Base-by-base conservation (phyloP, 2,888 invertebrate species). In the Tetragonula carbonaria region DNA sequence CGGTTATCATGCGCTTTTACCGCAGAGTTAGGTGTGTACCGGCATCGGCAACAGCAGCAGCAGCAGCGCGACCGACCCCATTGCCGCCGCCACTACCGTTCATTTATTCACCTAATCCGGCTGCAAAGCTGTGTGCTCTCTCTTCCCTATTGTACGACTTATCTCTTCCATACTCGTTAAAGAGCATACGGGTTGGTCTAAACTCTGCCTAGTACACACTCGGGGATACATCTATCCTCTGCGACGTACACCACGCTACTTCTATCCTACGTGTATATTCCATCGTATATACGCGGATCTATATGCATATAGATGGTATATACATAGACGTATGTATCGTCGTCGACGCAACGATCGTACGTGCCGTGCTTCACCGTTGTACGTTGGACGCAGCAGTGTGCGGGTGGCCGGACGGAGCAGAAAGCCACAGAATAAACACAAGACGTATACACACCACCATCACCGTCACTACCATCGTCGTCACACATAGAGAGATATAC, bases 1-100 rank as follows among this genome's bases (percentile, higher is more conserved):
- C 65, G 92, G 93, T 82, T 93, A 93, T 87, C 93, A 93, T 74
- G 93, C 93, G 63, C 92, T 93, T 62, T 86, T 93, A 84, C 93
- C 93, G 71, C 93, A 93, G 88, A 93, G 93, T 89, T 93, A 93
- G 85, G 80, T 79, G 77, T 67, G 59, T 62, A 78, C 59, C 72
- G 23, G 23, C 28, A 21, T 13, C 71, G 23, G 28, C 21, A 63
- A 11, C 63, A 63, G 13, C 67, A 71, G 4, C 23, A 55, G 68
- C 73, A 45, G 8, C 50, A 66, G 65, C 72, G 71, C 74, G 72
- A 82, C 72, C 63, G 73, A 82, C 63, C 79, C 68, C 75, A 74
- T 81, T 87, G 78, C 78, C 84, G 57, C 57, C 57, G 45, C 45
- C 8, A 72, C 77, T 45, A 72, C 77, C 57, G n/a, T 83, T 82